Conservation (phyloP, 1,140 invertebrate genomes). For the Heliconius himera region DNA sequence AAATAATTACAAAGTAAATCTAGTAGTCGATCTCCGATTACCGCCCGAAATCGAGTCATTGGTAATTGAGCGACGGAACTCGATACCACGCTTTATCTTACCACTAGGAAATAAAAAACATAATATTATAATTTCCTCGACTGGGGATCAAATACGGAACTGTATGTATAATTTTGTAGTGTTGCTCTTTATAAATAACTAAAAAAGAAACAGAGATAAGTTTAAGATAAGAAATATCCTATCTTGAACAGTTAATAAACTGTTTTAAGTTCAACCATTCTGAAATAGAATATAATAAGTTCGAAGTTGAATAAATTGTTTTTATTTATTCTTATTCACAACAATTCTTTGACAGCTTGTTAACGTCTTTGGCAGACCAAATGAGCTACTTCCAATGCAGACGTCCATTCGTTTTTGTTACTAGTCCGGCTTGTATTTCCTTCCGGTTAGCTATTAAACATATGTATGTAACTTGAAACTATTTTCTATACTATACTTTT, state of each 20-base stretch:
- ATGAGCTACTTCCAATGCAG: slow-evolving; percentile 62
- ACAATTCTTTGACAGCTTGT: slow-evolving; percentile 52
- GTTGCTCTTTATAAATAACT: not conserved
- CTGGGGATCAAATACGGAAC: too few species aligned
- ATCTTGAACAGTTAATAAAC: not conserved
- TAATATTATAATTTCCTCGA: too few species aligned
- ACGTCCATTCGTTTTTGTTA: slow-evolving; percentile 40
- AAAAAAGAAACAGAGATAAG: not conserved
- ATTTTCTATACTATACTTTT: too few species aligned
- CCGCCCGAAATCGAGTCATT: too few species aligned
- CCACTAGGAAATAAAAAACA: too few species aligned
- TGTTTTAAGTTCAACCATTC: not conserved
- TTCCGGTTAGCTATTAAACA: not conserved
- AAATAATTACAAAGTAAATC: too few species aligned
- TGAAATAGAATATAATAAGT: not conserved
- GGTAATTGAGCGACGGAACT: too few species aligned
- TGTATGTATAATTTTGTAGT: too few species aligned
- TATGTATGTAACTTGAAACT: not conserved
- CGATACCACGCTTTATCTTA: too few species aligned
- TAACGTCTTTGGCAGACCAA: slow-evolving; percentile 52
- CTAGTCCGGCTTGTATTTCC: slow-evolving; percentile 35
- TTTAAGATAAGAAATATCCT: not conserved
- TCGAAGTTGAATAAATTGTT: not conserved
- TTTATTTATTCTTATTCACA: slow-evolving; percentile 28
- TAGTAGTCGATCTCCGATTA: too few species aligned